A percentile compares a stretch with the other conserved stretches of the same genome.
These are phyloP conservation scores for Drosophila ananassae DNA, from an alignment of 1,140 invertebrate genomes.

Conservation along the genomic window DNA sequence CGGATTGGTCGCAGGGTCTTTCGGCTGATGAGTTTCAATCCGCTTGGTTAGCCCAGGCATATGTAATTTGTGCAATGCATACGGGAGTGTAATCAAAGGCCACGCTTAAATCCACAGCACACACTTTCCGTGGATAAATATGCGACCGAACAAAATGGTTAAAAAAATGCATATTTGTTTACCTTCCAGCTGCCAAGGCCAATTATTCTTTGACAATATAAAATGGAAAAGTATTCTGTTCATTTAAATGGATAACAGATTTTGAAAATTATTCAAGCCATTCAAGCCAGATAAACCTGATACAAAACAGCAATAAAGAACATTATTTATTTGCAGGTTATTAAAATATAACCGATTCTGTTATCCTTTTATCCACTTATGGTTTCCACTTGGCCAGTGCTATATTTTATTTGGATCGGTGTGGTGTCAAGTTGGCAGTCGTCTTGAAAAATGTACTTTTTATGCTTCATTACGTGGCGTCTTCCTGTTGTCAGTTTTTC, in stretches of 20 bases:
- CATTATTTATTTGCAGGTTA: conserved; percentile 5
- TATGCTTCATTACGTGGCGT: conserved; percentile 79
- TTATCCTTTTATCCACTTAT: conserved; percentile 2
- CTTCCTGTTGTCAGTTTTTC: conserved; percentile 81
- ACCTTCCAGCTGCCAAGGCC: conserved; percentile 15
- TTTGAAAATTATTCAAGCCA: neutral
- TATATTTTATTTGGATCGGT: conserved; percentile 24
- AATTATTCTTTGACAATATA: conserved; percentile 1
- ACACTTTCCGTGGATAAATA: conserved; percentile 18
- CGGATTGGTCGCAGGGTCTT: conserved; percentile 8
- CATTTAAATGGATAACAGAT: neutral
- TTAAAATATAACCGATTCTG: conserved; percentile 1
- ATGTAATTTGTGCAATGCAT: conserved; percentile 37
- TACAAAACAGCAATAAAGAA: neutral
- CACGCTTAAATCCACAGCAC: conserved; percentile 15
- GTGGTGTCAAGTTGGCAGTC: conserved; percentile 54
- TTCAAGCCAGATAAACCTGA: no score
- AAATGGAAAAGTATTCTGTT: neutral
- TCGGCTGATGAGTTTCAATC: conserved; percentile 19
- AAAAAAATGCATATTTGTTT: conserved; percentile 1
- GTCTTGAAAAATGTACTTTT: conserved; percentile 76
- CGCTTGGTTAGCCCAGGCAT: conserved; percentile 21
- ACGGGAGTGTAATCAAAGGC: conserved; percentile 42
- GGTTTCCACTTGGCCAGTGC: neutral
- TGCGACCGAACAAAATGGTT: neutral